A percentile compares a stretch with the other conserved stretches of the same genome.
Conservation (phyloP, 1,140 invertebrate species). For the Ceratina australensis region DNA sequence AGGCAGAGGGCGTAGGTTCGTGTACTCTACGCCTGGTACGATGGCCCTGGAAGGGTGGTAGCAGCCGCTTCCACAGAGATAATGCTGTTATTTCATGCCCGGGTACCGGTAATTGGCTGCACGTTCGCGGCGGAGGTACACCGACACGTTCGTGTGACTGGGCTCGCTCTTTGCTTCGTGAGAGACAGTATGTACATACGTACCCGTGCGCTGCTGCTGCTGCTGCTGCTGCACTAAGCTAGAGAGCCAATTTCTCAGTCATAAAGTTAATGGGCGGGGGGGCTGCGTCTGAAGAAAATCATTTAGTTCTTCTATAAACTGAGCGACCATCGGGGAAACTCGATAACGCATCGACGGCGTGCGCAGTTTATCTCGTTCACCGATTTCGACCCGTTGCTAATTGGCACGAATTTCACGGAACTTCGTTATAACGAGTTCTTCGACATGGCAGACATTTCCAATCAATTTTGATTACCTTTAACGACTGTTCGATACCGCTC, state of each 20-base stretch:
- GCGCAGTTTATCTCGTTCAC: background rate
- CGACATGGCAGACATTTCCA: no score
- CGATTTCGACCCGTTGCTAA: background rate
- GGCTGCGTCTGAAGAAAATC: slow-evolving; percentile 70
- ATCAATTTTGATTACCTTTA: no score
- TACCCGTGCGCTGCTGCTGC: background rate
- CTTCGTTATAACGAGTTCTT: no score
- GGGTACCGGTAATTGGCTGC: slow-evolving; percentile 77
- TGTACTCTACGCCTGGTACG: slow-evolving; percentile 35
- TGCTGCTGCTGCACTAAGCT: no score
- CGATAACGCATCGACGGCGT: slow-evolving; percentile 43
- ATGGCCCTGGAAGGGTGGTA: slow-evolving; percentile 57
- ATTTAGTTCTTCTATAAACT: slow-evolving; percentile 58
- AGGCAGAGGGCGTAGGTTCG: slow-evolving; percentile 43
- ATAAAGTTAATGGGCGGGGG: slow-evolving; percentile 73
- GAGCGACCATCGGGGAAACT: slow-evolving; percentile 49
- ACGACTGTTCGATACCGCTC: no score
- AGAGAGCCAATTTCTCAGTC: slow-evolving; percentile 73
- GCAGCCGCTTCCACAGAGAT: slow-evolving; percentile 75
- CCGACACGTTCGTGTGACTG: slow-evolving; percentile 33
- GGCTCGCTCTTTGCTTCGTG: slow-evolving; percentile 61
- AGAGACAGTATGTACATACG: slow-evolving; percentile 72
- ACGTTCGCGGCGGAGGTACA: slow-evolving; percentile 72
- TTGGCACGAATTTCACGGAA: slow-evolving; percentile 9
- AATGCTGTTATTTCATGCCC: slow-evolving; percentile 78